phyloP scores from a whole-genome alignment of 2,113 vertebrate genomes.

The Forbesichthys papilliferus region DNA sequence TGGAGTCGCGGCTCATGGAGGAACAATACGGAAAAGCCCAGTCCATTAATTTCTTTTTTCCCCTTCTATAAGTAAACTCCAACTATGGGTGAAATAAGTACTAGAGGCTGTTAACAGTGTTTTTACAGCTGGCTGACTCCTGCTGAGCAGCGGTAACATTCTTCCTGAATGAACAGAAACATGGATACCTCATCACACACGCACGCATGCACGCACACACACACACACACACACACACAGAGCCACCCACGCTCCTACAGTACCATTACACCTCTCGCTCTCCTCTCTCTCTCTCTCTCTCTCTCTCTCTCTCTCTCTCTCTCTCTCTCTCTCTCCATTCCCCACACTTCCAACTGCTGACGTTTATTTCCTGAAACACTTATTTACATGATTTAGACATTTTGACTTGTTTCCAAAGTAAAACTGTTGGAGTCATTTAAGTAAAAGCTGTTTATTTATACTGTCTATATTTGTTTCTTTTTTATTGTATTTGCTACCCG shows the following conservation, averaged over 20 bases:
- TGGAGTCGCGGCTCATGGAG: slow-evolving; percentile 44
- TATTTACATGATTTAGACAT: too few relatives aligned
- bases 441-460: too few relatives aligned
- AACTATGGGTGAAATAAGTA: slow-evolving; percentile 77
- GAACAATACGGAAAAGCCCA: slow-evolving; percentile 71
- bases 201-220: neutral
- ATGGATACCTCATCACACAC: slow-evolving; percentile 63
- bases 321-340: too few relatives aligned
- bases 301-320: too few relatives aligned
- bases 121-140: slow-evolving; percentile 75
- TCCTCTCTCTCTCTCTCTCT: neutral
- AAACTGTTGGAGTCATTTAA: too few relatives aligned
- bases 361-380: too few relatives aligned
- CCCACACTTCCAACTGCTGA: too few relatives aligned
- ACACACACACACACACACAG: neutral
- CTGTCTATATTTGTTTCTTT: too few relatives aligned
- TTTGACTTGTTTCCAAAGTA: too few relatives aligned
- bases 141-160: slow-evolving; percentile 67
- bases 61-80: slow-evolving; percentile 71
- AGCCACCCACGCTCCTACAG: neutral
- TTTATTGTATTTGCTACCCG: neutral
- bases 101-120: slow-evolving; percentile 77
- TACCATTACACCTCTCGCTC: neutral
- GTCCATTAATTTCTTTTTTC: slow-evolving; percentile 69
- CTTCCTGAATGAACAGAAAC: slow-evolving; percentile 77